Evolutionary conservation across 2,113 vertebrate species (phyloP).

Genomic region (Prunella himalayana): DNA sequence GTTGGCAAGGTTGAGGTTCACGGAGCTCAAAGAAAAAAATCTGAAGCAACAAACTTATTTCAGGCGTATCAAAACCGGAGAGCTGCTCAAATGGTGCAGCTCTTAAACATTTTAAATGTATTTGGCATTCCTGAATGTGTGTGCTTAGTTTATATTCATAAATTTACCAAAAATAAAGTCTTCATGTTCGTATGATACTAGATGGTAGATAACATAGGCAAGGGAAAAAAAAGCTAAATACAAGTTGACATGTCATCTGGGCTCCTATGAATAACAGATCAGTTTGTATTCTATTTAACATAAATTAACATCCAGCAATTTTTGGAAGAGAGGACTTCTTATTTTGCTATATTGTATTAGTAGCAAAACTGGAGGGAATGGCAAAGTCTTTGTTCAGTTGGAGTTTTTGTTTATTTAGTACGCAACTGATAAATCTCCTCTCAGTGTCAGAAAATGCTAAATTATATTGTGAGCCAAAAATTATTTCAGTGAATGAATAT

Average conservation of each 20-base stretch:
- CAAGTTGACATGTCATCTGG: background rate
- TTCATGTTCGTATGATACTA: background rate
- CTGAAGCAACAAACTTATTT: background rate
- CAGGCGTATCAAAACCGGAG: background rate
- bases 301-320: background rate
- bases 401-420: background rate
- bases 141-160: background rate
- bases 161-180: background rate
- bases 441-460: background rate
- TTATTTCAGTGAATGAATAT: background rate
- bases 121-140: background rate
- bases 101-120: background rate
- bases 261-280: background rate
- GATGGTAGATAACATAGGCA: background rate
- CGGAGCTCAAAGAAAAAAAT: background rate
- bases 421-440: background rate
- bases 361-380: background rate
- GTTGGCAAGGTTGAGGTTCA: background rate
- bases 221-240: background rate
- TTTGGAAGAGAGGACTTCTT: background rate
- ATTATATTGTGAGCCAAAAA: background rate
- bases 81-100: background rate
- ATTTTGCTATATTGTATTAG: background rate
- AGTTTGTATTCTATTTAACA: background rate
- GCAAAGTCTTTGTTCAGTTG: background rate